Evolutionary conservation across 2,113 vertebrate genomes (phyloP).

Genomic region (Corydoras maculifer): DNA sequence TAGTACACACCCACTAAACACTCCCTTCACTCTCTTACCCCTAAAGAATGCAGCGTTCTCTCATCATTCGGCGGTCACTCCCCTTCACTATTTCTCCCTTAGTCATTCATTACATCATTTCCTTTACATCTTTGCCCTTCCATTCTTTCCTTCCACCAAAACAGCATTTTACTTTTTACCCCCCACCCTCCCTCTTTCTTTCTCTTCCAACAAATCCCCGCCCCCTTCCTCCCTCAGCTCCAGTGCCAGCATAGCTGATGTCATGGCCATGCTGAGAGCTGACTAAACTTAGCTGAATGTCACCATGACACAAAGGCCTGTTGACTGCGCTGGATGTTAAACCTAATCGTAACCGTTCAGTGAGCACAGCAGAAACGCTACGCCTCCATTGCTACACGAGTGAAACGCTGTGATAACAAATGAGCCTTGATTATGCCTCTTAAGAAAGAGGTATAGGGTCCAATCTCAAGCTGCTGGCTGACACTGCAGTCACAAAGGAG

Average conservation of each 20-base stretch:
- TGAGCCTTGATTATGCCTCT: neutral
- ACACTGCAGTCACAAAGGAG: too few species aligned
- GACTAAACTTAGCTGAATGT: neutral
- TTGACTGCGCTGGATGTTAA: neutral
- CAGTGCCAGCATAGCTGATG: conserved; percentile 30
- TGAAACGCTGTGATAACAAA: neutral
- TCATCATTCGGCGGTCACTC: neutral
- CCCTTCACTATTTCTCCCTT: too few species aligned
- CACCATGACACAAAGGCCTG: neutral
- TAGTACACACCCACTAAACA: neutral
- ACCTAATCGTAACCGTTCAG: neutral
- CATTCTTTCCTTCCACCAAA: too few species aligned
- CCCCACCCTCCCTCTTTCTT: neutral
- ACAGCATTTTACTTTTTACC: neutral
- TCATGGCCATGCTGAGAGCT: conserved; percentile 15
- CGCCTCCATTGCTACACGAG: neutral
- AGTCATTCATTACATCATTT: too few species aligned
- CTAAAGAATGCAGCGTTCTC: neutral
- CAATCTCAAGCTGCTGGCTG: neutral
- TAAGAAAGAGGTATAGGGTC: neutral
- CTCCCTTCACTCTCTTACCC: neutral
- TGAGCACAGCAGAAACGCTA: neutral
- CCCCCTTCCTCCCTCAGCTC: neutral
- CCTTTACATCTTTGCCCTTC: too few species aligned
- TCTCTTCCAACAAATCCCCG: neutral